Conservation (phyloP, 2,797 vertebrate species). For the Chelonia mydas region DNA sequence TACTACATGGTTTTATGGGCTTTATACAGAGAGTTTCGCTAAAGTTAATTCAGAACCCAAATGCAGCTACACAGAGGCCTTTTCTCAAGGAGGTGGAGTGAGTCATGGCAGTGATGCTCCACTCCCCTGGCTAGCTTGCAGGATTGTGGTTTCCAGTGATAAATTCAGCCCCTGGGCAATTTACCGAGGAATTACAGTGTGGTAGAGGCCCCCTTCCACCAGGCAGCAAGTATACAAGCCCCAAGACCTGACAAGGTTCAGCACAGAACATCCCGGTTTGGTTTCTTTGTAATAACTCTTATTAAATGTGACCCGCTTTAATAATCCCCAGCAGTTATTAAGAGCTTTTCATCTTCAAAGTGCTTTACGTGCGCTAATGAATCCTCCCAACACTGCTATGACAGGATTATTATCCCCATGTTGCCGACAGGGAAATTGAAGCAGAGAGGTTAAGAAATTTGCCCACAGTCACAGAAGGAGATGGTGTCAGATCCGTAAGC, state of each 20-base stretch:
- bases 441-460: slow-evolving; percentile 60
- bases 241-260: slow-evolving; percentile 62
- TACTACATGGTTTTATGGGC: neutral
- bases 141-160: slow-evolving; percentile 58
- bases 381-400: slow-evolving; percentile 56
- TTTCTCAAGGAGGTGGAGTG: slow-evolving; percentile 27
- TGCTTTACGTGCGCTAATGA: slow-evolving; percentile 68
- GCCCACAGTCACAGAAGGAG: slow-evolving; percentile 48
- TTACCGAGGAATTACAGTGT: slow-evolving; percentile 58
- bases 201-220: slow-evolving; percentile 27
- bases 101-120: neutral
- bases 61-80: neutral
- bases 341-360: slow-evolving; percentile 73
- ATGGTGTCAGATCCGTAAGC: slow-evolving; percentile 39
- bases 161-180: slow-evolving; percentile 65
- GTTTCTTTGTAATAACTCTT: slow-evolving; percentile 70
- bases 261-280: slow-evolving; percentile 52
- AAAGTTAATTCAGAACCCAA: neutral
- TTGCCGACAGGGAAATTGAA: slow-evolving; percentile 62
- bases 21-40: neutral
- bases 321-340: slow-evolving; percentile 62
- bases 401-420: slow-evolving; percentile 64
- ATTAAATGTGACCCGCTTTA: slow-evolving; percentile 46
- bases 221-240: slow-evolving; percentile 15
- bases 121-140: slow-evolving; percentile 39